Percentiles rank a stretch among this genome's conserved stretches.
Conservation (phyloP, 2,797 vertebrate genomes). For the Enteromius treurensis region DNA sequence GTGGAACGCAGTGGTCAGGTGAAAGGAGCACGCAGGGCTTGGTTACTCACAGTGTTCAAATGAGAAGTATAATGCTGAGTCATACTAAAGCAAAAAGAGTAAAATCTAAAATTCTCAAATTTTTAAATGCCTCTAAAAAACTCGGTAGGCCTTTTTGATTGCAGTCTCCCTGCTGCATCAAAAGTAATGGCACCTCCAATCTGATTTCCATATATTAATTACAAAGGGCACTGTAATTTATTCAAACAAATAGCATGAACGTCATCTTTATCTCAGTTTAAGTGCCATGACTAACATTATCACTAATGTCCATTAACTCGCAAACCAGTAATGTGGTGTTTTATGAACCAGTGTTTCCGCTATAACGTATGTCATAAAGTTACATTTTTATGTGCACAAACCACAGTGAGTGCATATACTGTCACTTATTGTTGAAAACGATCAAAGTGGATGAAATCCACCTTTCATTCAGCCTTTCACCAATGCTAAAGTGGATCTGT, state of each 20-base stretch:
- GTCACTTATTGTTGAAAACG: not conserved
- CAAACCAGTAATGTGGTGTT: constrained; percentile 27
- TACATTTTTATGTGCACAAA: constrained; percentile 14
- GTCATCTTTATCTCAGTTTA: constrained; percentile 30
- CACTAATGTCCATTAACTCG: constrained; percentile 37
- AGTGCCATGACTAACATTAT: constrained; percentile 34
- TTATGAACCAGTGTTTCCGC: constrained; percentile 25
- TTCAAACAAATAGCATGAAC: constrained; percentile 2
- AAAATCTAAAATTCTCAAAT: not conserved
- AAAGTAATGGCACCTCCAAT: not conserved
- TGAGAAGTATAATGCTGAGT: not conserved
- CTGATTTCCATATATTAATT: constrained; percentile 17
- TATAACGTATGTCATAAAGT: constrained; percentile 1
- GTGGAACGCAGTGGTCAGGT: constrained; percentile 32
- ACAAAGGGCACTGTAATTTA: not conserved
- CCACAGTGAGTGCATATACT: not conserved
- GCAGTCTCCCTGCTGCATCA: not conserved
- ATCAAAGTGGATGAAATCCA: constrained; percentile 10
- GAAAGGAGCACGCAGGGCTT: constrained; percentile 18
- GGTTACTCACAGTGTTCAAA: constrained; percentile 22
- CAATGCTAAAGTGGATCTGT: constrained; percentile 5
- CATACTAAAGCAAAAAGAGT: not conserved
- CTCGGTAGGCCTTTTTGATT: not conserved
- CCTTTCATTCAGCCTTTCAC: constrained; percentile 38
- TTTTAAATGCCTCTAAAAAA: not conserved